These are phyloP conservation scores for Typhlichthys eigenmanni DNA, from an alignment of 2,797 vertebrate genomes.

Conservation along the genomic window DNA sequence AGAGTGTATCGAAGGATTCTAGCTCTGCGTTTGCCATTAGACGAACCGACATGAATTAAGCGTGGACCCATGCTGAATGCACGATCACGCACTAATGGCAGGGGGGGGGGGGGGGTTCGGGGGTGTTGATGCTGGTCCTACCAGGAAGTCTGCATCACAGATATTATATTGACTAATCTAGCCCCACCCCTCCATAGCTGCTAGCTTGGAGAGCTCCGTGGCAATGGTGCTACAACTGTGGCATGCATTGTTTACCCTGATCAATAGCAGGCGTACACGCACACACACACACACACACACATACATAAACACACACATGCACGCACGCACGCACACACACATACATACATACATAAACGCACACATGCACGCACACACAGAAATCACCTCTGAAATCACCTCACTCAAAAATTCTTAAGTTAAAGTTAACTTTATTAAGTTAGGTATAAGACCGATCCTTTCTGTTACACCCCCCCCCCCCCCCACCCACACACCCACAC, in stretches of 20 bases:
- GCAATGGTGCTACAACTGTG: no score
- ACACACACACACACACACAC: no score
- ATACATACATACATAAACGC: no score
- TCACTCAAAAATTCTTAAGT: no score
- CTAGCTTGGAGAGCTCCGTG: slow-evolving; percentile 31
- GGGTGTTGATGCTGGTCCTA: slow-evolving; percentile 15
- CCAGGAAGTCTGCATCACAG: slow-evolving; percentile 42
- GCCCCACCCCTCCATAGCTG: not conserved
- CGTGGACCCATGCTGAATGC: slow-evolving; percentile 85
- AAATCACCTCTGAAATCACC: no score
- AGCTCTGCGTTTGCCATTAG: slow-evolving; percentile 83
- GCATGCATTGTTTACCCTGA: no score
- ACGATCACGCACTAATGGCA: slow-evolving; percentile 83
- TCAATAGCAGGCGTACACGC: no score
- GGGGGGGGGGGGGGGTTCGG: slow-evolving; percentile 46
- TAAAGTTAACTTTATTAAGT: no score
- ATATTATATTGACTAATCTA: slow-evolving; percentile 67
- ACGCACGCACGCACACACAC: not conserved
- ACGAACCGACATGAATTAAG: slow-evolving; percentile 90
- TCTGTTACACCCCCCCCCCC: not conserved
- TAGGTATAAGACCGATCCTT: no score
- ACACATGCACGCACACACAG: no score
- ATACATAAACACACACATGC: no score
- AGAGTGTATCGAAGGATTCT: slow-evolving; percentile 91
- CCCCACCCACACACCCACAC: no score